Evolutionary conservation across 1,140 invertebrate genomes (phyloP), one percentile per base, ranked within the genome.

Genomic region (Euschistus heros): DNA sequence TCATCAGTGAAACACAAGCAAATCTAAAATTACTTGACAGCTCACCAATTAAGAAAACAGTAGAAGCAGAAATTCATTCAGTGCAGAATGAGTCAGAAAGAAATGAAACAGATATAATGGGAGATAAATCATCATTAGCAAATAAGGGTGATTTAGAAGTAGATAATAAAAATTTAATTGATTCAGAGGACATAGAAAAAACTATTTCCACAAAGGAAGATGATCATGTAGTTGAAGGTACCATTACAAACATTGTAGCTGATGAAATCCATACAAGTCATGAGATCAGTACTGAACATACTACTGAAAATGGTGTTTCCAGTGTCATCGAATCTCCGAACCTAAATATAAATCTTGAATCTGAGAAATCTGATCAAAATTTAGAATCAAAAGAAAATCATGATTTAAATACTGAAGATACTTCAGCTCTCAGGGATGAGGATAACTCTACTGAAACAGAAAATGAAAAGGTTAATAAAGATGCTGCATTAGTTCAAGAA

Each of bases 301-400:
- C n/a, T 17, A 18, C 13, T 7, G 50, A n/a, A 52, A 18, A 52
- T 20, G 50, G n/a, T 18, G 18, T 7, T 7, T 52, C 50, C 6
- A 20, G 22, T 7, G 17, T 50, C 5, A 17, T 13, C n/a, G 50
- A 52, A 52, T 52, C 50, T 52, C 50, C 2, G n/a, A n/a, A 52
- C 18, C 50, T 17, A n/a, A 24, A 52, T 10, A 6, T 7, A 10
- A 20, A 18, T 20, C 2, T 5, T 52, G 18, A 20, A 52, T 17
- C 1, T 10, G 18, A 18, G 18, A 52, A 52, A 52, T 7, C 2
- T 52, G 50, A 52, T 18, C 22, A 10, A 20, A 47, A 27, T 44
- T 27, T 65, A 57, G 57, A 68, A 57, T 22, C n/a, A 15, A 14
- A 65, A 15, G 27, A 55, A 65, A 26, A 65, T 22, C 17, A 55